Base-by-base conservation (phyloP, 2,888 invertebrate genomes). In the Trachelus iudaicus region DNA sequence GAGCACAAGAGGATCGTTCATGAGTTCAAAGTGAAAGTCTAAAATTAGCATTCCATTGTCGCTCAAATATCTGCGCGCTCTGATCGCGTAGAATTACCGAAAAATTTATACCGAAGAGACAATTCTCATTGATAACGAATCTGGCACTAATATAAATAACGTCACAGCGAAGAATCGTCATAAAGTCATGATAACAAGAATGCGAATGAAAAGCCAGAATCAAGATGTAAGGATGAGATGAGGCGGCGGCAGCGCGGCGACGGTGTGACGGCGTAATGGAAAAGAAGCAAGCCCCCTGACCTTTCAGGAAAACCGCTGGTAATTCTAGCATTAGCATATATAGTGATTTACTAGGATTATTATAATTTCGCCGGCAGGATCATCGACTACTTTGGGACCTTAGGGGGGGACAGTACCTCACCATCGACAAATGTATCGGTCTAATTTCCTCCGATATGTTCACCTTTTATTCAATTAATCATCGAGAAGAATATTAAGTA, bases 191-290 rank as follows among this genome's bases (percentile, higher is more conserved):
- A 37, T 37, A 37, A 13, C 4, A 37, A 37, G 13, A 37, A 13
- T 37, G 13, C 13, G 37, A 37, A 15, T 37, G 13, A 37, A 37
- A 15, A 37, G 37, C 13, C 4, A 37, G 4, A 37, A 15, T 13
- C 13, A 13, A 13, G 13, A 37, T 15, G 37, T 37, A 13, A 37
- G 23, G 69, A 77, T 34, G 56, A n/a, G 40, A 31, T 69, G 31
- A 56, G 35, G 1, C 37, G 37, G 4, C 13, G 3, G 37, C 13
- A 35, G 11, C 13, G 37, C 4, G 37, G 13, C 37, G 37, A 13
- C 77, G 56, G 77, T 79, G 81, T 35, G 34, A 33, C 37, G 73
- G 31, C 69, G 69, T 34, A 77, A 77, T 69, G 77, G 74, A 33
- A 34, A 75, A 77, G 75, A 77, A 77, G 75, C 56, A 73, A 77